A percentile compares a stretch with the other conserved stretches of the same genome.
Evolutionary conservation across 2,113 vertebrate genomes (phyloP).

Genomic region (Salminus brasiliensis): DNA sequence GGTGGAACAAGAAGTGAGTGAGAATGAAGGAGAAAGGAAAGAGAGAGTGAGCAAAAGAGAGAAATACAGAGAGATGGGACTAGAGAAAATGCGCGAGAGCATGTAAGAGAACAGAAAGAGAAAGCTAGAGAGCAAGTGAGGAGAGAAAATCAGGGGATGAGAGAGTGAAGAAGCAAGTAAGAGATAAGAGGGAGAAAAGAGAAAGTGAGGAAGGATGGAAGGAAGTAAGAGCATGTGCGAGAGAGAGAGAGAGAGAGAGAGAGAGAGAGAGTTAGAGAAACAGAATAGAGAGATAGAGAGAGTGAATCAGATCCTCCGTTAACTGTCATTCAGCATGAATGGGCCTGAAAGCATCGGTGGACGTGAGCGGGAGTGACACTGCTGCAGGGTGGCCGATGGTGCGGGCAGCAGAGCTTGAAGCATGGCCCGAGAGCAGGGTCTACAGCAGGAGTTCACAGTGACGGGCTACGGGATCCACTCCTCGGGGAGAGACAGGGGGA

Average conservation of each 20-base stretch:
- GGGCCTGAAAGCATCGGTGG: conserved; percentile 56
- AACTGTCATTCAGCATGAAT: conserved; percentile 61
- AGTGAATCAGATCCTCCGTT: conserved; percentile 28
- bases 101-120: background rate
- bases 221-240: too few species aligned
- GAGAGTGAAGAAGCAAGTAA: too few species aligned
- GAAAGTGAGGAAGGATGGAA: too few species aligned
- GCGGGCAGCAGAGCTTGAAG: conserved; percentile 62
- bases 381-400: conserved; percentile 69
- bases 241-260: too few species aligned
- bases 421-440: conserved; percentile 60
- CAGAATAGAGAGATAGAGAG: background rate
- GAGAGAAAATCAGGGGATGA: too few species aligned
- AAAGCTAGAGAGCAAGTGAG: too few species aligned
- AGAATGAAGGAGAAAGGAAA: conserved; percentile 29
- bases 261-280: background rate
- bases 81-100: too few species aligned
- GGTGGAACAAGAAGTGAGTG: background rate
- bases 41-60: background rate
- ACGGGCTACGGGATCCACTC: background rate
- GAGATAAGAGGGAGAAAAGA: too few species aligned
- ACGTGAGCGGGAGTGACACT: conserved; percentile 68
- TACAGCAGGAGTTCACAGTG: conserved; percentile 37
- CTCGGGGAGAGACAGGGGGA: background rate
- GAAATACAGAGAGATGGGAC: background rate